These are phyloP conservation scores for Notolepis coatsorum DNA, from an alignment of 2,797 vertebrate genomes.

Conservation along the genomic window DNA sequence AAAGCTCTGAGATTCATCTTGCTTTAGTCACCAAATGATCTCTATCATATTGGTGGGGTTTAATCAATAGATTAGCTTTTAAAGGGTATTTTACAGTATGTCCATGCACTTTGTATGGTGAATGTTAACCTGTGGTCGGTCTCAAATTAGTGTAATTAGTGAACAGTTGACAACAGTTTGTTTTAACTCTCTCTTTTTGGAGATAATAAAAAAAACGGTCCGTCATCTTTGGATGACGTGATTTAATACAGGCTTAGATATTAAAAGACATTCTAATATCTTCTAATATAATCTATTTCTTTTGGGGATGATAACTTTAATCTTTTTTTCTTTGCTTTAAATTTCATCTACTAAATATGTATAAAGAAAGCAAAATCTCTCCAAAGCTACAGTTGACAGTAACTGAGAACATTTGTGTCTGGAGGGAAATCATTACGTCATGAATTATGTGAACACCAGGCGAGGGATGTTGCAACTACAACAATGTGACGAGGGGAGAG, in stretches of 20 bases:
- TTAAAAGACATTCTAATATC: slow-evolving; percentile 4
- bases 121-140: slow-evolving; percentile 62
- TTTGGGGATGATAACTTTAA: background rate
- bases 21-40: slow-evolving; percentile 99
- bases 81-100: slow-evolving; percentile 95
- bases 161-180: slow-evolving; percentile 20
- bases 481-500: slow-evolving; percentile 42
- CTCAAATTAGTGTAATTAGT: slow-evolving; percentile 56
- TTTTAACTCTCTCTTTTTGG: slow-evolving; percentile 15
- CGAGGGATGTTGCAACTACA: slow-evolving; percentile 38
- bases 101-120: slow-evolving; percentile 93
- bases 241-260: slow-evolving; percentile 11
- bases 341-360: slow-evolving; percentile 14
- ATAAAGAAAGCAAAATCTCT: slow-evolving; percentile 20
- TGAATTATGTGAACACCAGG: slow-evolving; percentile 26
- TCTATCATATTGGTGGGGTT: slow-evolving; percentile 99
- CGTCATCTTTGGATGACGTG: slow-evolving; percentile 20
- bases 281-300: slow-evolving; percentile 18
- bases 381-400: slow-evolving; percentile 31
- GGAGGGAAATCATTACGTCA: slow-evolving; percentile 20
- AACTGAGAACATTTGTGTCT: slow-evolving; percentile 24
- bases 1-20: slow-evolving; percentile 99
- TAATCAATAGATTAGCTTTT: slow-evolving; percentile 99
- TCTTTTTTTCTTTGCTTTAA: background rate
- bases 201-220: slow-evolving; percentile 29